Evolutionary conservation across 1,140 invertebrate species (phyloP).

Genomic region (Aphelenchoides besseyi): DNA sequence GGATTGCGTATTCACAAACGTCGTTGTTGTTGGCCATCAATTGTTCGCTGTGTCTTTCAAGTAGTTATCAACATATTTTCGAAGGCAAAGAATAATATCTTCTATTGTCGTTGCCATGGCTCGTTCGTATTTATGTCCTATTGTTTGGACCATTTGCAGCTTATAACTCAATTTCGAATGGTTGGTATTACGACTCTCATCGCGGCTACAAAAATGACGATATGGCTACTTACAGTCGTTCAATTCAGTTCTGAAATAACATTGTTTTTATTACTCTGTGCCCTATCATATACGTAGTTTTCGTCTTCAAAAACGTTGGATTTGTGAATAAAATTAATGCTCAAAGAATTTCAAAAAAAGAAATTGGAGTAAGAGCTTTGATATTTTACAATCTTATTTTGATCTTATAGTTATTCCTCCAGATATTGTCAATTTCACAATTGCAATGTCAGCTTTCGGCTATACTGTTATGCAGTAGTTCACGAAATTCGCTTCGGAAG

Average conservation of each 20-base stretch:
- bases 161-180: not conserved
- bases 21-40: not conserved
- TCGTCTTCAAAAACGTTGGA: not conserved
- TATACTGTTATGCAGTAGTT: not conserved
- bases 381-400: not conserved
- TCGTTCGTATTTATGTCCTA: not conserved
- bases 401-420: not conserved
- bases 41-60: not conserved
- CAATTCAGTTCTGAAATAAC: not conserved
- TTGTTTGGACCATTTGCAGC: not conserved
- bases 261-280: not conserved
- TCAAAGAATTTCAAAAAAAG: not conserved
- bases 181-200: not conserved
- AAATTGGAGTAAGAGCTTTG: not conserved
- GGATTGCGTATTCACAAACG: not conserved
- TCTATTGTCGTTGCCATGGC: not conserved
- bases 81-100: not conserved
- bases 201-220: not conserved
- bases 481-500: not conserved
- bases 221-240: not conserved
- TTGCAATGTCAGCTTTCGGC: not conserved
- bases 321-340: not conserved
- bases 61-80: not conserved
- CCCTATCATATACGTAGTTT: not conserved
- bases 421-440: not conserved